Conservation (phyloP, 2,797 vertebrate species). For the Notamacropus eugenii region DNA sequence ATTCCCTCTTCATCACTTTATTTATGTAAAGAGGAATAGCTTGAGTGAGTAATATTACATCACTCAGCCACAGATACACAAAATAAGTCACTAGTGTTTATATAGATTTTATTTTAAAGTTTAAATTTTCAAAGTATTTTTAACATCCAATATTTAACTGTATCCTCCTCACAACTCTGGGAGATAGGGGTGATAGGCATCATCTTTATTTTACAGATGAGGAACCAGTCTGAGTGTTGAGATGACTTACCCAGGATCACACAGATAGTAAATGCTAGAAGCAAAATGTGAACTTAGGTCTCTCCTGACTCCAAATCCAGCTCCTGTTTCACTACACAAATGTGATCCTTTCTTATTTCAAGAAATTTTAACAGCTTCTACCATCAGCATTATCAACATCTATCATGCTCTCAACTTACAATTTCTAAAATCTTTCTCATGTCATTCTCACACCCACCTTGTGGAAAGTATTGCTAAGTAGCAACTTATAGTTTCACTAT, state of each 20-base stretch:
- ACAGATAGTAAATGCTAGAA: neutral
- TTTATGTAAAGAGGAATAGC: neutral
- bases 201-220: neutral
- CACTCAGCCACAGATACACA: neutral
- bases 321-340: neutral
- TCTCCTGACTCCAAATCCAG: neutral
- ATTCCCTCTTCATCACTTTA: neutral
- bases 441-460: neutral
- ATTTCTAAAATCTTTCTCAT: neutral
- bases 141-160: neutral
- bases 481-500: neutral
- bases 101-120: neutral
- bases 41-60: neutral
- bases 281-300: neutral
- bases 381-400: neutral
- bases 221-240: neutral
- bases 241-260: neutral
- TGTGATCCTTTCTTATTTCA: neutral
- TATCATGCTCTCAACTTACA: neutral
- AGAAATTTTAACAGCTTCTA: neutral
- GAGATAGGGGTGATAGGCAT: neutral
- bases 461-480: neutral
- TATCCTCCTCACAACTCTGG: neutral
- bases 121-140: neutral
- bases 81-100: neutral